phyloP scores from a whole-genome alignment of 2,888 invertebrate genomes.

The Melipona beecheii region DNA sequence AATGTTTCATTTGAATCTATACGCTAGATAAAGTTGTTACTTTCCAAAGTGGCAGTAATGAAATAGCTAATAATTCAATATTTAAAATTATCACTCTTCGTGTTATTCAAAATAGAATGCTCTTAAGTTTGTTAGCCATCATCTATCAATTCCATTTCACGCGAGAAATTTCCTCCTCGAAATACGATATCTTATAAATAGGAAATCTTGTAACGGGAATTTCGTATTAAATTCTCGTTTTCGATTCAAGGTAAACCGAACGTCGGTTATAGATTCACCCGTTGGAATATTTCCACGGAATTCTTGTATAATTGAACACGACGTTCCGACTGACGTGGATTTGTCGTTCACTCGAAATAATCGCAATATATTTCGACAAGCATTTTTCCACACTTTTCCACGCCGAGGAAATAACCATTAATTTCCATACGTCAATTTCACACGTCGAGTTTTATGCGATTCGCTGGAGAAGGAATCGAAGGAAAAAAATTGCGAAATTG shows the following conservation, averaged over 20 bases:
- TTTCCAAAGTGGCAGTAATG: too few species aligned
- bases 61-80: too few species aligned
- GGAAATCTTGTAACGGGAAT: not conserved
- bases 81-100: too few species aligned
- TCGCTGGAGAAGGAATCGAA: not conserved
- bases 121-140: too few species aligned
- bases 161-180: not conserved
- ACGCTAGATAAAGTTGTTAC: too few species aligned
- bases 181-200: not conserved
- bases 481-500: not conserved
- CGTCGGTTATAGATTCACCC: not conserved
- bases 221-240: not conserved
- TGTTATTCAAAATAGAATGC: too few species aligned
- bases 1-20: too few species aligned
- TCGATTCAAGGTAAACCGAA: not conserved
- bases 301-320: not conserved
- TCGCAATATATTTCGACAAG: not conserved
- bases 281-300: not conserved
- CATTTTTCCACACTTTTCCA: not conserved
- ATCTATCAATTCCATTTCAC: not conserved
- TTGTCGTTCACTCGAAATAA: not conserved
- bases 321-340: not conserved
- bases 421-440: not conserved
- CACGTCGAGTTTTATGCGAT: not conserved
- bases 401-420: not conserved